These are phyloP conservation scores for Mythimna lalbum DNA, from an alignment of 2,888 invertebrate genomes.

Conservation along the genomic window DNA sequence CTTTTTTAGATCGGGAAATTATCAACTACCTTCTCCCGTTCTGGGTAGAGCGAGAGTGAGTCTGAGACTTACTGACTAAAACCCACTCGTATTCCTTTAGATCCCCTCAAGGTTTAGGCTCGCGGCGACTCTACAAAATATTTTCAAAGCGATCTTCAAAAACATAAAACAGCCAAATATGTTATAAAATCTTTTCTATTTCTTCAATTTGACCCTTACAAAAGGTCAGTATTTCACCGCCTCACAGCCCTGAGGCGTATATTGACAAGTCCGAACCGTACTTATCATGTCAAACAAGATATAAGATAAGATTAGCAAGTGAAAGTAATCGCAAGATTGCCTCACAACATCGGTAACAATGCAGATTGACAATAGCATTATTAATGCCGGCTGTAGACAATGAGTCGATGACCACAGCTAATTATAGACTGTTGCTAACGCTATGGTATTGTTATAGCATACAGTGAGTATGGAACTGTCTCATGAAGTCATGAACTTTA, in stretches of 20 bases:
- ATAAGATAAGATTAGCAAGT: constrained; percentile 35
- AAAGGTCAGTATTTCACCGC: constrained; percentile 1
- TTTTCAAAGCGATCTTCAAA: no score
- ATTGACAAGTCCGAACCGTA: constrained; percentile 15
- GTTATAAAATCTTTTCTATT: background rate
- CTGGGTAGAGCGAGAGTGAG: background rate
- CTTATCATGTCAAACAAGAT: constrained; percentile 28
- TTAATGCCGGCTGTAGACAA: constrained; percentile 56
- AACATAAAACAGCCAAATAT: no score
- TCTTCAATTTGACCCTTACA: background rate
- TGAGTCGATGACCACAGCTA: constrained; percentile 47
- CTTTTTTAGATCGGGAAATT: background rate
- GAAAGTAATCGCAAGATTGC: constrained; percentile 54
- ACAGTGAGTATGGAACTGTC: background rate
- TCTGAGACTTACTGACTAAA: background rate
- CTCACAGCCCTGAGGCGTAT: background rate
- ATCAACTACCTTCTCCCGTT: background rate
- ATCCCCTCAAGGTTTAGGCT: no score
- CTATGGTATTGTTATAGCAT: constrained; percentile 31
- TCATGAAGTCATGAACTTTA: background rate
- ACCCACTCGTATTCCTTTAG: background rate
- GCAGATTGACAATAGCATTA: constrained; percentile 58
- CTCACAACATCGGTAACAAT: constrained; percentile 41
- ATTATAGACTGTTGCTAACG: constrained; percentile 33
- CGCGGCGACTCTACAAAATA: no score